A percentile compares a stretch with the other conserved stretches of the same genome.
Evolutionary conservation across 2,888 invertebrate species (phyloP).

Genomic region (Parnassius glacialis): DNA sequence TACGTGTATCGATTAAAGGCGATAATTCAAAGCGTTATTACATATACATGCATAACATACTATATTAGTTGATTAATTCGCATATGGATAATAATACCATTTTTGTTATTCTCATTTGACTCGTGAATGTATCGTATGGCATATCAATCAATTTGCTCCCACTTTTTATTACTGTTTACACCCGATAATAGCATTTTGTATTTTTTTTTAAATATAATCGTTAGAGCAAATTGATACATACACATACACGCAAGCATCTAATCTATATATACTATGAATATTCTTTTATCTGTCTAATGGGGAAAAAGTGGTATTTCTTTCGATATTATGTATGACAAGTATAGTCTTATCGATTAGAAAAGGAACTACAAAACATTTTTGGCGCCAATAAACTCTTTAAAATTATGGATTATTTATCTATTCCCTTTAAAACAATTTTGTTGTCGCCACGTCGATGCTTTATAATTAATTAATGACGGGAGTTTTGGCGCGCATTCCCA

Average conservation of each 20-base stretch:
- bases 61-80: background rate
- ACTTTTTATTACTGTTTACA: conserved; percentile 27
- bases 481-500: conserved; percentile 8
- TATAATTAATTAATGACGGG: background rate
- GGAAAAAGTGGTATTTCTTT: conserved; percentile 10
- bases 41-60: background rate
- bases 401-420: too few relatives aligned
- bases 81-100: background rate
- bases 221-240: conserved; percentile 30
- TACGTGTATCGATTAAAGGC: background rate
- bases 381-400: too few relatives aligned
- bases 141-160: conserved; percentile 33
- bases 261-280: conserved; percentile 38
- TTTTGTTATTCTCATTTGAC: background rate
- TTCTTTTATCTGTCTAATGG: conserved; percentile 52
- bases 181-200: conserved; percentile 24
- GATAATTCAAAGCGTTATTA: background rate
- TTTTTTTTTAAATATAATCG: conserved; percentile 12
- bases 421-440: too few relatives aligned
- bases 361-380: too few relatives aligned
- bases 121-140: conserved; percentile 16
- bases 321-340: background rate
- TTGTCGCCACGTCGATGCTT: background rate
- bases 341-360: background rate
- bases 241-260: conserved; percentile 52